These are phyloP conservation scores for Parnassius smintheus DNA, from an alignment of 2,888 invertebrate species.

Conservation along the genomic window DNA sequence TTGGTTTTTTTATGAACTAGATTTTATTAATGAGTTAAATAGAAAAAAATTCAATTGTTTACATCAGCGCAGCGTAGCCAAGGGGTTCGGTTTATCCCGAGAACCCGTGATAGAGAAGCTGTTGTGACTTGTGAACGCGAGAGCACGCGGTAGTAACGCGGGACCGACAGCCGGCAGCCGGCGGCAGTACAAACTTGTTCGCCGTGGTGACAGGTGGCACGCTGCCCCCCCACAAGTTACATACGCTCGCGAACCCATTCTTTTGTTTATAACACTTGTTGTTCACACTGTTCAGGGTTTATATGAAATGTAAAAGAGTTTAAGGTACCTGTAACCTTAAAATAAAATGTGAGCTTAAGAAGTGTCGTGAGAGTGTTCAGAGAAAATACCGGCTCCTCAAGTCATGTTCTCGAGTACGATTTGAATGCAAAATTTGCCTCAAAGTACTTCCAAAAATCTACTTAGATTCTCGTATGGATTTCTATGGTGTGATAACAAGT, in stretches of 20 bases:
- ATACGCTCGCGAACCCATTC: slow-evolving; percentile 67
- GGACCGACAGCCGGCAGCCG: slow-evolving; percentile 47
- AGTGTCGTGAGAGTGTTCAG: slow-evolving; percentile 71
- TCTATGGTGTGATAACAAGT: slow-evolving; percentile 43
- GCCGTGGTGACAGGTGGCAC: slow-evolving; percentile 71
- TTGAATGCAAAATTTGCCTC: slow-evolving; percentile 70
- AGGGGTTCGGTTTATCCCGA: slow-evolving; percentile 41
- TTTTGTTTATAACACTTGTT: slow-evolving; percentile 73
- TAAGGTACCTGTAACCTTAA: slow-evolving; percentile 31
- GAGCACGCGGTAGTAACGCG: slow-evolving; percentile 44
- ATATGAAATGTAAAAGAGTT: slow-evolving; percentile 38
- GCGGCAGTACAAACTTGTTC: slow-evolving; percentile 68
- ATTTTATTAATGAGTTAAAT: not conserved
- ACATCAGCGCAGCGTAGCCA: slow-evolving; percentile 20
- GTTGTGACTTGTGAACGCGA: slow-evolving; percentile 52
- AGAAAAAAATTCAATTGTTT: slow-evolving; percentile 3
- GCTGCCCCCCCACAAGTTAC: slow-evolving; percentile 51
- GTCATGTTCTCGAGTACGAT: slow-evolving; percentile 68
- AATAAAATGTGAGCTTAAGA: slow-evolving; percentile 60
- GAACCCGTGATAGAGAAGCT: not conserved
- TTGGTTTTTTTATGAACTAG: too few species aligned
- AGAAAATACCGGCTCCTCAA: slow-evolving; percentile 61
- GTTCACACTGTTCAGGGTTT: slow-evolving; percentile 44
- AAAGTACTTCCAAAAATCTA: slow-evolving; percentile 48
- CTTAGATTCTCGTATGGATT: slow-evolving; percentile 51